Conservation (phyloP, 2,113 vertebrate genomes). For the Ceuthmochares aereus region DNA sequence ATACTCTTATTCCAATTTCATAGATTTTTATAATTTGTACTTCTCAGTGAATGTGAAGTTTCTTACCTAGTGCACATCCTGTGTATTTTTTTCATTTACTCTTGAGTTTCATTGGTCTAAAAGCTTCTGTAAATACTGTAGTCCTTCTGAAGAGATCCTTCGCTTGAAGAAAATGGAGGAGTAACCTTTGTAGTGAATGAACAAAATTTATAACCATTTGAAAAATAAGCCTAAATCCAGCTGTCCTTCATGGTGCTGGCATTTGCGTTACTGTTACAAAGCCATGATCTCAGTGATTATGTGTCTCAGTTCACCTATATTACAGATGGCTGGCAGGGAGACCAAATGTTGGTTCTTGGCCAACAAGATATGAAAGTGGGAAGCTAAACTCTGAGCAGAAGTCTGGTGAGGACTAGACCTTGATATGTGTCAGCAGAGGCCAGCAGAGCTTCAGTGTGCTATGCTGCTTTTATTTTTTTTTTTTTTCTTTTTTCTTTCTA, state of each 20-base stretch:
- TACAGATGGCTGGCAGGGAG: slow-evolving; percentile 32
- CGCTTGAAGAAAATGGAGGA: neutral
- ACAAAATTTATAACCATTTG: neutral
- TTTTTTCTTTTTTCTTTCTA: neutral
- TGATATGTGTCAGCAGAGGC: neutral
- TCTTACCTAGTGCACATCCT: neutral
- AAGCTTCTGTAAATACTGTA: neutral
- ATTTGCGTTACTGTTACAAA: neutral
- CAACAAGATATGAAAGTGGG: neutral
- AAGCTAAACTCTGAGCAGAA: neutral
- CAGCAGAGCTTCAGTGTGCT: neutral
- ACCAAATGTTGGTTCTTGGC: neutral
- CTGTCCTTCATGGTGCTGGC: slow-evolving; percentile 4
- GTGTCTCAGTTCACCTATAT: neutral
- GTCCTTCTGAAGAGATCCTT: neutral
- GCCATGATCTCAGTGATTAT: neutral
- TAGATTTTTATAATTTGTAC: neutral
- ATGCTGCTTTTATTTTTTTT: too few species aligned
- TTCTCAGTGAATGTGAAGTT: neutral
- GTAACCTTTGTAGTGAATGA: neutral
- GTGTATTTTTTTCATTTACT: neutral
- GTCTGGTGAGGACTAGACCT: neutral
- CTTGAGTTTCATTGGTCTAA: neutral
- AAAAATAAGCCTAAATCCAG: neutral
- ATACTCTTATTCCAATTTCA: neutral